These are phyloP conservation scores for Apotomis betuletana DNA, from an alignment of 2,888 invertebrate species.

Conservation along the genomic window DNA sequence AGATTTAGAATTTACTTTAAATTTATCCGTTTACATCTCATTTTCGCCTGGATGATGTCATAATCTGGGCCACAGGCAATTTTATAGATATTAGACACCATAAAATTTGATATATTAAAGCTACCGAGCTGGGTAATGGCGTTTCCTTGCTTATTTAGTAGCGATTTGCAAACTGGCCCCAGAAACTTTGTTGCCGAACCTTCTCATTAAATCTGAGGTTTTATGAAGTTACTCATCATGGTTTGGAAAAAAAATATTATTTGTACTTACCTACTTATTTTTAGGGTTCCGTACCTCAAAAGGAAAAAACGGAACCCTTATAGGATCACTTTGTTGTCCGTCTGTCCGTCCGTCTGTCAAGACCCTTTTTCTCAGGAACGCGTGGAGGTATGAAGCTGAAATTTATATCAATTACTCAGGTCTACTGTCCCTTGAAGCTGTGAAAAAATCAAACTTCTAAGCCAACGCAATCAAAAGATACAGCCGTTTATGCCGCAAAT, in stretches of 20 bases:
- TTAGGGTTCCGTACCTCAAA: too few relatives aligned
- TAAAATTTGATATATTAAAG: constrained; percentile 30
- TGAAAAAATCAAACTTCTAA: too few relatives aligned
- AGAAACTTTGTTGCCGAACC: background rate
- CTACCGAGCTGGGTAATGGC: constrained; percentile 8
- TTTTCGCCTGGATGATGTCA: constrained; percentile 12
- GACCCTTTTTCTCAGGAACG: too few relatives aligned
- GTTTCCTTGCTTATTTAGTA: constrained; percentile 21
- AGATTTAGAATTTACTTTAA: background rate
- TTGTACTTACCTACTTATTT: too few relatives aligned
- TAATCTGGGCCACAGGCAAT: constrained; percentile 24
- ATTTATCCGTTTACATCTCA: background rate
- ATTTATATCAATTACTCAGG: too few relatives aligned
- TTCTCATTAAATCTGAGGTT: background rate
- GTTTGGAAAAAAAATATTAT: background rate
- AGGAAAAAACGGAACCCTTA: too few relatives aligned
- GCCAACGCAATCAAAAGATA: too few relatives aligned
- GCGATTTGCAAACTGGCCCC: background rate
- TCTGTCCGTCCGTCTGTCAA: too few relatives aligned
- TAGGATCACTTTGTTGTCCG: too few relatives aligned
- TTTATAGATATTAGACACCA: constrained; percentile 23
- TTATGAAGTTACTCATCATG: background rate
- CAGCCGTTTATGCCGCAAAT: too few relatives aligned
- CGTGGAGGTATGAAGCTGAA: too few relatives aligned
- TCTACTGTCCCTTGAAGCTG: too few relatives aligned